Base-by-base conservation (phyloP, 2,113 vertebrate species). In the Azemiops feae region DNA sequence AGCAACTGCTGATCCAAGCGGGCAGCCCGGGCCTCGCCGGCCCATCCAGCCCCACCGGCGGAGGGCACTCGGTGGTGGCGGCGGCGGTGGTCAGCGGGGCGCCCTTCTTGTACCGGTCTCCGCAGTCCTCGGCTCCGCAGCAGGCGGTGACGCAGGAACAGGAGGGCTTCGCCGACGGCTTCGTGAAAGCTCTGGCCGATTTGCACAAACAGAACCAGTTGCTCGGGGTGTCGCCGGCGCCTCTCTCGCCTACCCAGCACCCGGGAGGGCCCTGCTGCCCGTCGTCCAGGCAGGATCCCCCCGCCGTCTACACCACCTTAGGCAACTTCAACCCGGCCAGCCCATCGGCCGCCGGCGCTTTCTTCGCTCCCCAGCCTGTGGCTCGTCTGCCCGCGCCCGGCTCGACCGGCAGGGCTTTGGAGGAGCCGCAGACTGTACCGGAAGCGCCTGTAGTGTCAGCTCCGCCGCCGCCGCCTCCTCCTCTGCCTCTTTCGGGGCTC, bases 201-300 rank as follows among this genome's bases (percentile, higher is more conserved):
- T 94, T 98, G 53, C 97, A 98, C 95, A 98, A 98, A 94, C 98
- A 98, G 96, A 98, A 98, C 94, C 98, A 98, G 96, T 95, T 98
- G 27, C 91, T 98, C 1, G 97, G 96, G 12, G 95, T 94, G 4
- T 96, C 97, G 34, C 96, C 98, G 98, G 87, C 97, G 96, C 94
- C 97, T 97, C 57, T 98, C 97, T 60, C 97, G 97, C 92, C 92
- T 3, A 53, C 74, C 74, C 45, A 27, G 45, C 91, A 97, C 97
- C 57, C 97, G 98, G 92, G 98, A 97, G 39, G 96, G 97, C 94
- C 97, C 96, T 96, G 98, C 98, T 93, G 95, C 88, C 91, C 95
- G 1, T 94, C 97, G 45, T 57, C 95, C 57, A 54, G 95, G 89
- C 94, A 93, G 93, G 96, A 91, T 43, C 96, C 53, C 87, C 96